phyloP scores from a whole-genome alignment of 2,113 vertebrate genomes.

The Boleophthalmus pectinirostris region DNA sequence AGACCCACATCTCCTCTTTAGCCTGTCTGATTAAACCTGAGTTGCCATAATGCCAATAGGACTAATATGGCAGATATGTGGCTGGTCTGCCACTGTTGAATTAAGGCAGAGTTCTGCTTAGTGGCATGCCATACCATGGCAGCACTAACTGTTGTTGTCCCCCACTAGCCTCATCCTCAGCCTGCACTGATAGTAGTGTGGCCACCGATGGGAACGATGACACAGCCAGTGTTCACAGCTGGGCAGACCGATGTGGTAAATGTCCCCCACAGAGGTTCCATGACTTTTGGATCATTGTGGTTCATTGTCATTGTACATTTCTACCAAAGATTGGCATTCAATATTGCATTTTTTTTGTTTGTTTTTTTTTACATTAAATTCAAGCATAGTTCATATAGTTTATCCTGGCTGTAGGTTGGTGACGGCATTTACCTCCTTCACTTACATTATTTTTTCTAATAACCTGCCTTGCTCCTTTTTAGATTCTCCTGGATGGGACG shows the following conservation, averaged over 20 bases:
- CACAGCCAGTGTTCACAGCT: slow-evolving; percentile 58
- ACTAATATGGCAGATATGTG: slow-evolving; percentile 7
- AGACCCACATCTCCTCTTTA: slow-evolving; percentile 2
- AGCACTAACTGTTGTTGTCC: slow-evolving; percentile 24
- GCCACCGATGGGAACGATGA: slow-evolving; percentile 45
- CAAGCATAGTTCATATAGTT: neutral
- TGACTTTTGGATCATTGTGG: neutral
- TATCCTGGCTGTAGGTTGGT: neutral
- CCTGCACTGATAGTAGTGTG: slow-evolving; percentile 47
- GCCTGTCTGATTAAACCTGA: neutral
- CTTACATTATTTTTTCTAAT: neutral
- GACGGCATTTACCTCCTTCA: neutral
- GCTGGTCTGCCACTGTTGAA: neutral
- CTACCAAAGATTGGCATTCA: neutral
- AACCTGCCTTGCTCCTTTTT: slow-evolving; percentile 22
- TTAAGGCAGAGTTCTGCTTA: slow-evolving; percentile 6
- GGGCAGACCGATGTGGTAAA: slow-evolving; percentile 63
- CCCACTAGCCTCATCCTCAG: slow-evolving; percentile 50
- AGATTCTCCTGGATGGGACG: slow-evolving; percentile 80
- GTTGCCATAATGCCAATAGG: neutral
- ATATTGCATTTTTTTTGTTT: neutral
- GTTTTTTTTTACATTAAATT: neutral
- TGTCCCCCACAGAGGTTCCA: slow-evolving; percentile 27
- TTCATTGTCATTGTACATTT: neutral
- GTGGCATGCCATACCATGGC: neutral